Evolutionary conservation across 2,113 vertebrate genomes (phyloP), one percentile per base, ranked within the genome.

Genomic region (Xiphophorus hellerii): DNA sequence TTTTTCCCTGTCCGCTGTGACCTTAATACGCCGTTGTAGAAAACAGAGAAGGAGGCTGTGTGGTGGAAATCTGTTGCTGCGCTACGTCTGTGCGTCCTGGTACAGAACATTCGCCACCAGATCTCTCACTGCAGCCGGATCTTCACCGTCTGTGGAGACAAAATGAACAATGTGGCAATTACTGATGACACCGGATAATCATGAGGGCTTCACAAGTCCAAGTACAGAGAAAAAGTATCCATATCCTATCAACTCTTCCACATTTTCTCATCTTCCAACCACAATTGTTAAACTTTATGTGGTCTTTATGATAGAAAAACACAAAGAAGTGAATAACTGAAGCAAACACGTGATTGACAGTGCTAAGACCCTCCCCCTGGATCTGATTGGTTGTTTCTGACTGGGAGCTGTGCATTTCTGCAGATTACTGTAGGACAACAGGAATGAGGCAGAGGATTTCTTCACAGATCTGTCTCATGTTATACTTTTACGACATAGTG

Each of bases 71-170:
- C 74, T 33, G 82, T 76, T 39, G 31, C 37, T 1, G 29, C 7
- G 72, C 10, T 77, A 85, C 10, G 15, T 76, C 35, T 78, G 77
- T 0, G 76, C 70, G 28, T 93, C 87, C 51, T 82, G 48, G 80
- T 99, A 99, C 33, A 99, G 94, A 1, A 95, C 89, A 78, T 94
- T 90, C 62, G 95, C 92, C 78, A 99, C 94, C 83, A 97, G 82
- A 0, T 92, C 76, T 68, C 75, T 94, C 58, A 96, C 88, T 3
- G 95, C 93, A 30, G 90, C 88, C 25, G 92, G 70, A 9, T 98
- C 93, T 0, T 81, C 90, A 30, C 88, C 81, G 70, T 97, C 97
- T 99, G 88, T 15, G 71, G 85, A 76, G 54, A 58, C 13, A n/a
- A 86, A 87, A 84, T 44, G n/a, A 42, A 88, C 74, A 84, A 63